Evolutionary conservation across 2,888 invertebrate species (phyloP).

Genomic region (Gortyna flavago): DNA sequence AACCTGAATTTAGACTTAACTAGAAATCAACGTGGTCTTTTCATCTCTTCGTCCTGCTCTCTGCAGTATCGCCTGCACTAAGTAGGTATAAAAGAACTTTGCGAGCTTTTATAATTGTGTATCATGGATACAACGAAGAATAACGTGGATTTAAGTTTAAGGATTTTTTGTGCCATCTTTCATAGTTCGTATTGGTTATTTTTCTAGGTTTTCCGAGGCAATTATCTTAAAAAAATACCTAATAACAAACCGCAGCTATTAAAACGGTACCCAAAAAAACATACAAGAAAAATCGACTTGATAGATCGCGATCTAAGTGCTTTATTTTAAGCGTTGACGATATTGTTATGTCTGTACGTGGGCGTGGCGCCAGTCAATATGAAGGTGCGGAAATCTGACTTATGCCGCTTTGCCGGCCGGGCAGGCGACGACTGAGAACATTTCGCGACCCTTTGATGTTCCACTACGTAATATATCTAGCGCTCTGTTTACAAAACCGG

Average conservation of each 20-base stretch:
- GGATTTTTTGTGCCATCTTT: not conserved
- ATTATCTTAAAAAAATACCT: not conserved
- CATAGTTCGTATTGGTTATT: not conserved
- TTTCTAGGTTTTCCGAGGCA: not conserved
- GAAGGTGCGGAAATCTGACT: conserved; percentile 77
- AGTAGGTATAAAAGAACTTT: too few relatives aligned
- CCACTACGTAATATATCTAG: conserved; percentile 63
- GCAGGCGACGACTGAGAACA: conserved; percentile 70
- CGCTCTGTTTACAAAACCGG: conserved; percentile 66
- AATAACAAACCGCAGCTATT: conserved; percentile 10
- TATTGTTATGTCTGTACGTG: conserved; percentile 80
- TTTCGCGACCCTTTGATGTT: conserved; percentile 72
- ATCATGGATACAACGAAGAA: too few relatives aligned
- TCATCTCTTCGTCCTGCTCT: not conserved
- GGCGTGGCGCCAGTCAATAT: conserved; percentile 76
- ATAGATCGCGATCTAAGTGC: conserved; percentile 84
- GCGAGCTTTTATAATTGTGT: too few relatives aligned
- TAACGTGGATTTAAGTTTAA: too few relatives aligned
- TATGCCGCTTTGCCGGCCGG: conserved; percentile 46
- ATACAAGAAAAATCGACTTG: conserved; percentile 63
- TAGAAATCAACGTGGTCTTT: not conserved
- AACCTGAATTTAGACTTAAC: not conserved
- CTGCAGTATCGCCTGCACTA: not conserved
- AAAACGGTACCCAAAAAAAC: conserved; percentile 51
- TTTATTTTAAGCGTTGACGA: conserved; percentile 81